Evolutionary conservation across 2,888 invertebrate species (phyloP).

Genomic region (Tethea ocularis): DNA sequence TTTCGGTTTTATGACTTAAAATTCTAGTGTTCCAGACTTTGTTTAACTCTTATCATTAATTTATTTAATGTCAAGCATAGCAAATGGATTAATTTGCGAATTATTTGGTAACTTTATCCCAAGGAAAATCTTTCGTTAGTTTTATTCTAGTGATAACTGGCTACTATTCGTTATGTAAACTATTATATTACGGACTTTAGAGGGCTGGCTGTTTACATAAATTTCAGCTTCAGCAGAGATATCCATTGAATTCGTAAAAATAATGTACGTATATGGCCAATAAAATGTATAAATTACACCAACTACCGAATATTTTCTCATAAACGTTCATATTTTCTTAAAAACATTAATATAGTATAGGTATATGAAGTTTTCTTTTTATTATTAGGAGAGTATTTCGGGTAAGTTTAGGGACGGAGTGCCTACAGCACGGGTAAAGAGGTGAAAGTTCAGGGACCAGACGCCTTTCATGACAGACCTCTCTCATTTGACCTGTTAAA

Average conservation of each 20-base stretch:
- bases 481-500: conserved; percentile 31
- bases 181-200: too few species aligned
- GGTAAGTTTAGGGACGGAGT: background rate
- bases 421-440: conserved; percentile 33
- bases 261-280: too few species aligned
- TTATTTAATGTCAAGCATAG: background rate
- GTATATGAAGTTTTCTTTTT: background rate
- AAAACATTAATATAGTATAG: background rate
- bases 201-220: too few species aligned
- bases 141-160: too few species aligned
- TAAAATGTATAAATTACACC: too few species aligned
- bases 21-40: background rate
- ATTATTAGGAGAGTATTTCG: background rate
- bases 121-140: too few species aligned
- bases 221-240: too few species aligned
- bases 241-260: too few species aligned
- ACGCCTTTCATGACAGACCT: conserved; percentile 34
- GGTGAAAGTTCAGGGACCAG: conserved; percentile 52
- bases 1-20: background rate
- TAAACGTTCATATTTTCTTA: background rate
- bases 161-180: too few species aligned
- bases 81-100: background rate
- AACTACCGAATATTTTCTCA: too few species aligned
- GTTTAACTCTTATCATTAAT: background rate
- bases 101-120: background rate